Conservation (phyloP, 64 coral and sea anemone species). For the Catalaphyllia jardinei region DNA sequence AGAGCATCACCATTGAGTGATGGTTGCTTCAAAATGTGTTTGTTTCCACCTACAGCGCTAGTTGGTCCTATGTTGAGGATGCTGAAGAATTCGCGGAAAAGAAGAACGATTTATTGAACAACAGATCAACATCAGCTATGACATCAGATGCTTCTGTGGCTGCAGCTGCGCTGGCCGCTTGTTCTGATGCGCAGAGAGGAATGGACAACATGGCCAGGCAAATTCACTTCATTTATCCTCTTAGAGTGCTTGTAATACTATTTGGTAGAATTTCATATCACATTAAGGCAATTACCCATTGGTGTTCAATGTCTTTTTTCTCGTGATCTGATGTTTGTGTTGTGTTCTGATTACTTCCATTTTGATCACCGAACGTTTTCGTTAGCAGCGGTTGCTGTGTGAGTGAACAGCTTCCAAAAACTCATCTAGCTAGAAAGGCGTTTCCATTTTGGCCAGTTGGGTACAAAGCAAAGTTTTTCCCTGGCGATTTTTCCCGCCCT, state of each 20-base stretch:
- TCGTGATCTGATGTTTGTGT: no score
- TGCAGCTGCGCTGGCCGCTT: constrained; percentile 74
- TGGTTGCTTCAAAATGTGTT: no score
- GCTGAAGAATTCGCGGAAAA: constrained; percentile 35
- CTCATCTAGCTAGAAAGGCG: no score
- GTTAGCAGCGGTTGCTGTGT: no score
- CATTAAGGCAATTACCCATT: no score
- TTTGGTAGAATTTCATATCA: not conserved
- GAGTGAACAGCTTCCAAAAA: no score
- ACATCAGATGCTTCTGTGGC: constrained; percentile 72
- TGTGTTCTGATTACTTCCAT: no score
- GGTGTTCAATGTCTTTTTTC: no score
- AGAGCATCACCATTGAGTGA: no score
- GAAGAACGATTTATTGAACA: constrained; percentile 6
- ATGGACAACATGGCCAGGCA: constrained; percentile 74
- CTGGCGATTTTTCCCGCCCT: not conserved
- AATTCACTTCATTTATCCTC: not conserved
- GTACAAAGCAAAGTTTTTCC: not conserved
- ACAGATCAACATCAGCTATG: constrained; percentile 20
- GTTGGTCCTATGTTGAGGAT: constrained; percentile 52
- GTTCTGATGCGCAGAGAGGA: constrained; percentile 71
- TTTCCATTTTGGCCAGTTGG: no score
- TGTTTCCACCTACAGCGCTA: not conserved
- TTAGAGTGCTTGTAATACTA: not conserved
- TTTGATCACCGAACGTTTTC: no score